phyloP scores from a whole-genome alignment of 2,113 vertebrate genomes.

The Pungitius pungitius region DNA sequence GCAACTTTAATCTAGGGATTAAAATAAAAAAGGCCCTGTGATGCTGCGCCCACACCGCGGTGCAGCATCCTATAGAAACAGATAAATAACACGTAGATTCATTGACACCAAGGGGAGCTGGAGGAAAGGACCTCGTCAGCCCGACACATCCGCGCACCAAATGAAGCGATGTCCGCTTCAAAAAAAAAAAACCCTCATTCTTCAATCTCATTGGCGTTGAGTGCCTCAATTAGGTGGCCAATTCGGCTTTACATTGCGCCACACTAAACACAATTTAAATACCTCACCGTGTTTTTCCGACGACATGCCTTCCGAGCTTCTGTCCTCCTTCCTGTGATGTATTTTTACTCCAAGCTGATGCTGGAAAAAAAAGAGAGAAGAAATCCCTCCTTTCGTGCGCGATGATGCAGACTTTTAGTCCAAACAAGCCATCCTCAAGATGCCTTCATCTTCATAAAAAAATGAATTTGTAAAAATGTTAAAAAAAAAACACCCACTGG shows the following conservation, averaged over 20 bases:
- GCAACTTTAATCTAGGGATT: constrained; percentile 14
- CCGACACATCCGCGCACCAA: not conserved
- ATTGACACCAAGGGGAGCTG: not conserved
- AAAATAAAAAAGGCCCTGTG: constrained; percentile 26
- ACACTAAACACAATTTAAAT: constrained; percentile 8
- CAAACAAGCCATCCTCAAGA: constrained; percentile 70
- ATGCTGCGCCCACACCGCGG: constrained; percentile 65
- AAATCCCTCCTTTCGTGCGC: constrained; percentile 7
- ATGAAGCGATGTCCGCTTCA: not conserved
- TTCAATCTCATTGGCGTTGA: not conserved
- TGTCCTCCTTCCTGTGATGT: constrained; percentile 43
- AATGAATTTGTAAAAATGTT: not conserved
- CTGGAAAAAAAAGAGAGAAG: constrained; percentile 1
- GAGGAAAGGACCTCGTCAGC: not conserved
- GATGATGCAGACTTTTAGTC: constrained; percentile 57
- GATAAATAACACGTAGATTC: constrained; percentile 38
- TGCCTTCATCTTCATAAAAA: constrained; percentile 42
- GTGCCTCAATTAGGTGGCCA: constrained; percentile 19
- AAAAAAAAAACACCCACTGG: not conserved
- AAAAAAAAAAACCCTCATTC: not conserved
- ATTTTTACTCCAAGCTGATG: constrained; percentile 36
- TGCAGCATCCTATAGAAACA: constrained; percentile 46
- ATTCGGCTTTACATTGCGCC: constrained; percentile 3
- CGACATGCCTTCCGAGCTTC: constrained; percentile 74
- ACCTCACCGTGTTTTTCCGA: constrained; percentile 83